Evolutionary conservation across 2,888 invertebrate species (phyloP).

Genomic region (Drosophila trichaetosa): DNA sequence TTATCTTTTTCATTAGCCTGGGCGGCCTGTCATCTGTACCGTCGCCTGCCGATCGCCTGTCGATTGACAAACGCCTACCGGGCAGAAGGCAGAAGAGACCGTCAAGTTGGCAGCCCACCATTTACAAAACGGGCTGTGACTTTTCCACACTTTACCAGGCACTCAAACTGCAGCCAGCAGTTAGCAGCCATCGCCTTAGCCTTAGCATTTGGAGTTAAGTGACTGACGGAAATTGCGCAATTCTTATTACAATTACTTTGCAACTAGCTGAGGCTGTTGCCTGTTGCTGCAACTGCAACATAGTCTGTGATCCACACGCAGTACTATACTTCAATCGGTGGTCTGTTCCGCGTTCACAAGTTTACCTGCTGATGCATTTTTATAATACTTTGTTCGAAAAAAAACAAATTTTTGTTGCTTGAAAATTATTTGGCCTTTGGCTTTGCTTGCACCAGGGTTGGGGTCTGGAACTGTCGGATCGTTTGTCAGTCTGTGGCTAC

Average conservation of each 20-base stretch:
- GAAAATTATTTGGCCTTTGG: constrained; percentile 69
- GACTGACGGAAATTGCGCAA: constrained; percentile 78
- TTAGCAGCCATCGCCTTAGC: constrained; percentile 31
- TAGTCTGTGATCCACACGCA: constrained; percentile 27
- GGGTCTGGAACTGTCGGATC: constrained; percentile 49
- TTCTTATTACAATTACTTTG: constrained; percentile 76
- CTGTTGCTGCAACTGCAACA: constrained; percentile 24
- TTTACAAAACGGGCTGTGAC: constrained; percentile 67
- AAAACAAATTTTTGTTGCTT: constrained; percentile 21
- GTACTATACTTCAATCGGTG: constrained; percentile 13
- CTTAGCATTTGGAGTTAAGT: constrained; percentile 52
- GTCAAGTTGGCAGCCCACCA: constrained; percentile 29
- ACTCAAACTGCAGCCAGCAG: constrained; percentile 19
- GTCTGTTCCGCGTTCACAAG: constrained; percentile 19
- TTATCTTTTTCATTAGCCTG: constrained; percentile 77
- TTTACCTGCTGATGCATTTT: constrained; percentile 56
- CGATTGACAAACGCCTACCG: constrained; percentile 64
- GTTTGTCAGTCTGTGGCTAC: constrained; percentile 65
- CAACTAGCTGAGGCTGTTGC: constrained; percentile 47
- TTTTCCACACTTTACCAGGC: constrained; percentile 72
- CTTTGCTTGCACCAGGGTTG: constrained; percentile 17
- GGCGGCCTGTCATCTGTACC: constrained; percentile 77
- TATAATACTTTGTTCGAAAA: constrained; percentile 54
- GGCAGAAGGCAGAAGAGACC: constrained; percentile 32
- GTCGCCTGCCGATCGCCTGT: constrained; percentile 71